phyloP scores from a whole-genome alignment of 2,888 invertebrate species.

The Yponomeuta evonymella region DNA sequence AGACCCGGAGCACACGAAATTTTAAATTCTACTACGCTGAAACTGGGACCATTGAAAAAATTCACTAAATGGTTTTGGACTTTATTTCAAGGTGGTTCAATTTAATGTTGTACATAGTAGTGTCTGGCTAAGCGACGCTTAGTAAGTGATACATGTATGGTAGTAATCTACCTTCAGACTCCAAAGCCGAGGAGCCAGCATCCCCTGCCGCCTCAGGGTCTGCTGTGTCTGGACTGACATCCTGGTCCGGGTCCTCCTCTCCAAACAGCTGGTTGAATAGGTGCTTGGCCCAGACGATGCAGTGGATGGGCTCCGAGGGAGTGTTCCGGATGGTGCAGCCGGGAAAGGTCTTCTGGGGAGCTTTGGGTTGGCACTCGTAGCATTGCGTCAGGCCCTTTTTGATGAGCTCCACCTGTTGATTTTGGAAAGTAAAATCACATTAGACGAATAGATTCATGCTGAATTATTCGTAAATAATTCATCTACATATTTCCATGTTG shows the following conservation, averaged over 20 bases:
- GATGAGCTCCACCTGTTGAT: conserved; percentile 82
- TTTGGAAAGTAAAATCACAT: conserved; percentile 35
- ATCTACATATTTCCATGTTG: too few species aligned
- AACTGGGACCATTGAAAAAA: too few species aligned
- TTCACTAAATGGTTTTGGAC: too few species aligned
- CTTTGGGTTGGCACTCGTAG: conserved; percentile 96
- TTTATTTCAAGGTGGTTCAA: too few species aligned
- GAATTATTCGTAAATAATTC: too few species aligned
- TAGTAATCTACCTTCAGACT: conserved; percentile 38
- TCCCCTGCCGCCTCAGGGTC: conserved; percentile 92
- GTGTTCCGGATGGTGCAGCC: conserved; percentile 99
- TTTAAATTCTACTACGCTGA: too few species aligned
- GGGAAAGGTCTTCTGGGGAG: conserved; percentile 94
- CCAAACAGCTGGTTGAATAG: conserved; percentile 99
- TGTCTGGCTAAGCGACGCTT: too few species aligned
- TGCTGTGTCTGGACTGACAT: conserved; percentile 97
- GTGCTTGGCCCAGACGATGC: conserved; percentile 99
- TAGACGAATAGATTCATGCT: too few species aligned
- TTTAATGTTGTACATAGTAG: too few species aligned
- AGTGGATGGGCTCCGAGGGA: conserved; percentile 98
- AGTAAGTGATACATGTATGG: too few species aligned
- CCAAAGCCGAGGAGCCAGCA: conserved; percentile 78
- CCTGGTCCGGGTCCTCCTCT: conserved; percentile 95
- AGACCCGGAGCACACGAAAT: too few species aligned
- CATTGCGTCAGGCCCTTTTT: conserved; percentile 94